Conservation (phyloP, 1,140 invertebrate genomes). For the Heliothis virescens region DNA sequence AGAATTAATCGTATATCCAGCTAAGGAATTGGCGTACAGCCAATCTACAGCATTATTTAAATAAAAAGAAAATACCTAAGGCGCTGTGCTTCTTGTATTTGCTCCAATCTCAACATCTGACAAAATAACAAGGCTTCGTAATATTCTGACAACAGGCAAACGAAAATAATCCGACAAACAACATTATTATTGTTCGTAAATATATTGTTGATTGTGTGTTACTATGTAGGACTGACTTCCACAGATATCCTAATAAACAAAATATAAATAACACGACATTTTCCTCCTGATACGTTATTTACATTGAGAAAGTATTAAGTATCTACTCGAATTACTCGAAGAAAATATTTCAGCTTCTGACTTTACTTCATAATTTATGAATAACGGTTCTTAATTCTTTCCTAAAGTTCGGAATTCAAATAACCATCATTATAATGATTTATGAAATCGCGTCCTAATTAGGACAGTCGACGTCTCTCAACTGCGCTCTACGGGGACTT, state of each 20-base stretch:
- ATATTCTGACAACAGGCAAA: conserved; percentile 10
- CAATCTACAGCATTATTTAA: neutral
- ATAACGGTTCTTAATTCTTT: conserved; percentile 14
- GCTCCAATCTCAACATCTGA: conserved; percentile 14
- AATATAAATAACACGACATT: conserved; percentile 11
- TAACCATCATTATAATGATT: conserved; percentile 70
- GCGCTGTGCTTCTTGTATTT: neutral
- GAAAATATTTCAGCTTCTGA: neutral
- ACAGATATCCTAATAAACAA: conserved; percentile 12
- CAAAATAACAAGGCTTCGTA: conserved; percentile 5
- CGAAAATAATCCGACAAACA: conserved; percentile 38
- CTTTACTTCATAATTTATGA: conserved; percentile 28
- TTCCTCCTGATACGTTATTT: neutral
- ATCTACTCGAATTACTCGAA: neutral
- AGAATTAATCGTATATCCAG: neutral
- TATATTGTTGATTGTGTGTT: conserved; percentile 26
- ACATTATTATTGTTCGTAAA: conserved; percentile 26
- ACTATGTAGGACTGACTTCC: conserved; percentile 3
- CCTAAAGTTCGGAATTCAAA: conserved; percentile 55
- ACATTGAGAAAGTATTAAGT: neutral
- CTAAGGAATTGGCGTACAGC: conserved; percentile 11
- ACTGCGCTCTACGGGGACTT: conserved; percentile 61
- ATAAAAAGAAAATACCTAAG: conserved; percentile 17
- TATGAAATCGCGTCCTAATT: conserved; percentile 67
- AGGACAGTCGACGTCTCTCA: conserved; percentile 65